phyloP scores from a whole-genome alignment of 2,113 vertebrate genomes.

The Neolamprologus sp. region DNA sequence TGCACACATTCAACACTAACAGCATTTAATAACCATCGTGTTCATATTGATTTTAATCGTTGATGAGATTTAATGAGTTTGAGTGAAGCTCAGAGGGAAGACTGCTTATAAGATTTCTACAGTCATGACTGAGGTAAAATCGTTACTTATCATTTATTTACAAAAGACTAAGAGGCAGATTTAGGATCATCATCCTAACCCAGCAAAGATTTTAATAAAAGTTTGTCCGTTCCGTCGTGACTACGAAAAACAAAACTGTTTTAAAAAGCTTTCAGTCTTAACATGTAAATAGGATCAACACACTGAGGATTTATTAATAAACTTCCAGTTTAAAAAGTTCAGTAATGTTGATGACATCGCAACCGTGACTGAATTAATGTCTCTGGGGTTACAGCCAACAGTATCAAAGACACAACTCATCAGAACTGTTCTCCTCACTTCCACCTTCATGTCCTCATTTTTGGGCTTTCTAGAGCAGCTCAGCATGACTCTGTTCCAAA shows the following conservation, averaged over 20 bases:
- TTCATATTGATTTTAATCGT: not conserved
- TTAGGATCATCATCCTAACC: not conserved
- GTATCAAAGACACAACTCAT: not conserved
- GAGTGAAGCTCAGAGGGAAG: not conserved
- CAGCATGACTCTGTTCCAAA: not conserved
- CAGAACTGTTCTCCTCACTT: not conserved
- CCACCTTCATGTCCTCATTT: not conserved
- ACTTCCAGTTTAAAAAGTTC: not conserved
- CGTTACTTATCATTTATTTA: not conserved
- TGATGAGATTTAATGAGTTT: not conserved
- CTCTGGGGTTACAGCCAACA: not conserved
- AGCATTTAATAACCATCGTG: not conserved
- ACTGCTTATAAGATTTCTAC: not conserved
- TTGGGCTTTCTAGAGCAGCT: not conserved
- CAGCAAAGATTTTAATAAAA: not conserved
- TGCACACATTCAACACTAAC: not conserved
- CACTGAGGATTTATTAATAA: not conserved
- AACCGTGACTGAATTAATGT: not conserved
- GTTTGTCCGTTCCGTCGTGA: fast-evolving
- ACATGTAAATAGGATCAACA: not conserved
- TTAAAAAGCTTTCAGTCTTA: not conserved
- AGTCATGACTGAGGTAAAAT: not conserved
- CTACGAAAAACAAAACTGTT: not conserved
- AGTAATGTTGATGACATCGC: not conserved
- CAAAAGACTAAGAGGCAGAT: not conserved